phyloP scores from a whole-genome alignment of 2,113 vertebrate species.

The Alligator mississippiensis region DNA sequence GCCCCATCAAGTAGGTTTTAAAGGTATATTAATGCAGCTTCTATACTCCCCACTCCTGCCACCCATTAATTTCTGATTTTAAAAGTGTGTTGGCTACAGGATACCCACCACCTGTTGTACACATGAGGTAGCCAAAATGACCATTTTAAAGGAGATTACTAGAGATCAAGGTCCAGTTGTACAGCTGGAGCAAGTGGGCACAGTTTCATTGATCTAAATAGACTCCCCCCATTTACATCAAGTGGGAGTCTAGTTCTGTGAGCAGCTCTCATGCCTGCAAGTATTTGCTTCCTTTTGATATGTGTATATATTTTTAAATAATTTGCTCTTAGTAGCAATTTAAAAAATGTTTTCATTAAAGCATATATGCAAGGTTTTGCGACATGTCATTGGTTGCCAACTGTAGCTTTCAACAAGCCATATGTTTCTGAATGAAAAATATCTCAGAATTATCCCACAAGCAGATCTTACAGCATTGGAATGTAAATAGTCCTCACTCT shows the following conservation, averaged over 20 bases:
- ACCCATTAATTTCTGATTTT: constrained; percentile 64
- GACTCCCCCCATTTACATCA: neutral
- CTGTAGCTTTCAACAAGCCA: neutral
- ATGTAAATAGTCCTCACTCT: neutral
- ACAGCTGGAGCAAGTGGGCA: neutral
- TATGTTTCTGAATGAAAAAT: neutral
- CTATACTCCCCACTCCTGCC: neutral
- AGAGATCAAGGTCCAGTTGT: constrained; percentile 41
- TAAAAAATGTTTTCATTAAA: neutral
- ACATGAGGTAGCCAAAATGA: constrained; percentile 55
- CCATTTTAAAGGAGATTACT: constrained; percentile 44
- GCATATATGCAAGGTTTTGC: rapidly evolving
- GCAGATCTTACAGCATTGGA: neutral
- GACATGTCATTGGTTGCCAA: neutral
- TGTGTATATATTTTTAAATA: neutral
- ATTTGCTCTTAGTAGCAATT: neutral
- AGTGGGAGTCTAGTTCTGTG: neutral
- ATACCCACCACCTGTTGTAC: constrained; percentile 65
- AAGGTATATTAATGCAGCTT: constrained; percentile 56
- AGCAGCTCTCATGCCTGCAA: neutral
- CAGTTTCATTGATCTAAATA: neutral
- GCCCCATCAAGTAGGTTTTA: constrained; percentile 41
- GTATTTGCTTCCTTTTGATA: neutral
- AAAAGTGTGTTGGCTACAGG: constrained; percentile 59
- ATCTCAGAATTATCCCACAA: neutral